Evolutionary conservation across 1,140 invertebrate genomes (phyloP).

Genomic region (Bombyx mandarina): DNA sequence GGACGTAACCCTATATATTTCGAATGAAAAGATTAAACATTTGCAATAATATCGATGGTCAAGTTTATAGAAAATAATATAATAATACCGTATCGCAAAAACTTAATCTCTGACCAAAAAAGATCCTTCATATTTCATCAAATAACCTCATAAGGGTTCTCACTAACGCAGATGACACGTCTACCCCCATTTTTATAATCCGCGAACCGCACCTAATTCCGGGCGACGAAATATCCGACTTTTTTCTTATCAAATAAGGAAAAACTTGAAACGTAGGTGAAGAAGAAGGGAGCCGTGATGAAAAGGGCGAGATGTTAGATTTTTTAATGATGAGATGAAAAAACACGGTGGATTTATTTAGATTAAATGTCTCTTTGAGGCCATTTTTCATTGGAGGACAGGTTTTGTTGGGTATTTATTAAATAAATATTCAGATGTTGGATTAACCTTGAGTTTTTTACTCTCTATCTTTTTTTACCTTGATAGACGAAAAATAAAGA

Average conservation of each 20-base stretch:
- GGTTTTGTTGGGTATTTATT: not conserved
- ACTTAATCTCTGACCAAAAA: no score
- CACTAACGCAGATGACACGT: no score
- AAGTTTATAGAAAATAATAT: no score
- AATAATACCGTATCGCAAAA: no score
- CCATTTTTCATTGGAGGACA: not conserved
- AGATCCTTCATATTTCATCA: no score
- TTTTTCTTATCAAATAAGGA: constrained; percentile 9
- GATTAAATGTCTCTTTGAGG: not conserved
- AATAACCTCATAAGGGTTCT: no score
- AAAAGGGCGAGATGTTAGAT: not conserved
- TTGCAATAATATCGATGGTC: no score
- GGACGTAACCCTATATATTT: no score
- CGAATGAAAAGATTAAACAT: no score
- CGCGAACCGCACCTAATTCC: constrained; percentile 9
- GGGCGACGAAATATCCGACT: constrained; percentile 3
- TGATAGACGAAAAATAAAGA: not conserved
- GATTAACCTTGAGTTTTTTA: not conserved
- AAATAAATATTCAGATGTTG: not conserved
- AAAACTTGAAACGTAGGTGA: constrained; percentile 1
- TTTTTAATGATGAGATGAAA: not conserved
- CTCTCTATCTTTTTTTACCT: not conserved
- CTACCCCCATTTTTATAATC: no score
- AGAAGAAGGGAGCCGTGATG: constrained; percentile 8
- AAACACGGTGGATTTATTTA: not conserved